Conservation (phyloP, 2,113 vertebrate genomes). For the Aptenodytes forsteri region DNA sequence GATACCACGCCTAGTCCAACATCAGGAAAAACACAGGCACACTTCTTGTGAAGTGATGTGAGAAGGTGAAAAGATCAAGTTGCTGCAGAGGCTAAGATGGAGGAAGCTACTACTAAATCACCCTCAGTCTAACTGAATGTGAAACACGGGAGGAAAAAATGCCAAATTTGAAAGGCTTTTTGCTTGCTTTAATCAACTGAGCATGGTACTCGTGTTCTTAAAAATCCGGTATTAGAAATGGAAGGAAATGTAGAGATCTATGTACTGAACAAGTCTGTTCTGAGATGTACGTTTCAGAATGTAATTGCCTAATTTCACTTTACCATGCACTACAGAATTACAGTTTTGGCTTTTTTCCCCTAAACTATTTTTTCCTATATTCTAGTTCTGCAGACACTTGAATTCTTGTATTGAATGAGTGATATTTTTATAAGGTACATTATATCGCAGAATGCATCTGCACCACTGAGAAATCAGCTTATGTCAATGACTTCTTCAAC, state of each 20-base stretch:
- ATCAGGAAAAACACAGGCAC: fast-evolving
- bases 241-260: not conserved
- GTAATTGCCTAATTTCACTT: not conserved
- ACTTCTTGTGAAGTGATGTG: fast-evolving
- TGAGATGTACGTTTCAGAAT: not conserved
- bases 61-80: not conserved
- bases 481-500: not conserved
- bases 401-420: not conserved
- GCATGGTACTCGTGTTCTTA: not conserved
- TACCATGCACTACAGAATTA: not conserved
- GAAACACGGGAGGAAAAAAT: not conserved
- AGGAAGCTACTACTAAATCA: not conserved
- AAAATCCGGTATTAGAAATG: not conserved
- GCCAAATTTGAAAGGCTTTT: not conserved
- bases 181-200: not conserved
- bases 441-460: not conserved
- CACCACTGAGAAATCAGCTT: not conserved
- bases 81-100: not conserved
- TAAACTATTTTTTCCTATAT: not conserved
- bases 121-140: not conserved
- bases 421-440: not conserved
- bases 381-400: not conserved
- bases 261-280: not conserved
- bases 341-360: not conserved
- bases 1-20: not conserved